Conservation (phyloP, 1,140 invertebrate genomes). For the Scaptomyza graminum region DNA sequence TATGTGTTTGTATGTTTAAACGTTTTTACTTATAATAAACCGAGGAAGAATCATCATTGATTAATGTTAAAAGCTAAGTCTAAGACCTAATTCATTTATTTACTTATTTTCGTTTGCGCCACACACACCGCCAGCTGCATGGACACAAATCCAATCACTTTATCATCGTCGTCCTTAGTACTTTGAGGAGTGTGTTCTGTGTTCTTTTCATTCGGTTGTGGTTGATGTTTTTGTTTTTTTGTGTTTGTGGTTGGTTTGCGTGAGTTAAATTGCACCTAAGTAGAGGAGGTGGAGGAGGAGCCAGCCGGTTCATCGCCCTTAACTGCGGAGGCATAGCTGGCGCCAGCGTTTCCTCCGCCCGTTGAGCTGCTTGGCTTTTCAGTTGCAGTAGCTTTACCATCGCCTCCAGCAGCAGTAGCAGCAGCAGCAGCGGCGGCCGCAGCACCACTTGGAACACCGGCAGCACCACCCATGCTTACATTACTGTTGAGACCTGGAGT, state of each 20-base stretch:
- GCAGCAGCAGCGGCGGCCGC: slow-evolving; percentile 35
- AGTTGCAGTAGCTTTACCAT: slow-evolving; percentile 42
- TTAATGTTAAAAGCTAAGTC: slow-evolving; percentile 75
- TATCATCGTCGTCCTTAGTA: slow-evolving; percentile 79
- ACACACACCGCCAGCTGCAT: slow-evolving; percentile 58
- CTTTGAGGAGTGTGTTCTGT: slow-evolving; percentile 78
- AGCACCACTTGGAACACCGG: slow-evolving; percentile 53
- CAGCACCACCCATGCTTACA: slow-evolving; percentile 74
- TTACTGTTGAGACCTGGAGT: slow-evolving; percentile 74
- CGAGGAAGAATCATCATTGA: slow-evolving; percentile 73
- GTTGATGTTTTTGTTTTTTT: slow-evolving; percentile 15
- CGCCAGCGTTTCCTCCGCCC: slow-evolving; percentile 43
- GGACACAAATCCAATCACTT: slow-evolving; percentile 73
- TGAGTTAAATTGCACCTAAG: slow-evolving; percentile 57
- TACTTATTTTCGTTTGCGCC: slow-evolving; percentile 73
- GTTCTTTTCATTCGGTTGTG: slow-evolving; percentile 6
- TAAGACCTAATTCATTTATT: slow-evolving; percentile 77
- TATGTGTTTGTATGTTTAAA: slow-evolving; percentile 9
- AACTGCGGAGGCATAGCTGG: slow-evolving; percentile 76
- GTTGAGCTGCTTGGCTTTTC: slow-evolving; percentile 56
- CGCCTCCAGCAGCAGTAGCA: slow-evolving; percentile 31
- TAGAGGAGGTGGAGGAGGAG: slow-evolving; percentile 53
- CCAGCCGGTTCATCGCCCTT: slow-evolving; percentile 73
- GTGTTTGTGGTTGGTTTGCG: slow-evolving; percentile 25
- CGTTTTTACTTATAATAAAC: slow-evolving; percentile 58